Percentiles rank a stretch among this genome's conserved stretches.
Conservation (phyloP, 2,888 invertebrate genomes). For the Volucella inflata region DNA sequence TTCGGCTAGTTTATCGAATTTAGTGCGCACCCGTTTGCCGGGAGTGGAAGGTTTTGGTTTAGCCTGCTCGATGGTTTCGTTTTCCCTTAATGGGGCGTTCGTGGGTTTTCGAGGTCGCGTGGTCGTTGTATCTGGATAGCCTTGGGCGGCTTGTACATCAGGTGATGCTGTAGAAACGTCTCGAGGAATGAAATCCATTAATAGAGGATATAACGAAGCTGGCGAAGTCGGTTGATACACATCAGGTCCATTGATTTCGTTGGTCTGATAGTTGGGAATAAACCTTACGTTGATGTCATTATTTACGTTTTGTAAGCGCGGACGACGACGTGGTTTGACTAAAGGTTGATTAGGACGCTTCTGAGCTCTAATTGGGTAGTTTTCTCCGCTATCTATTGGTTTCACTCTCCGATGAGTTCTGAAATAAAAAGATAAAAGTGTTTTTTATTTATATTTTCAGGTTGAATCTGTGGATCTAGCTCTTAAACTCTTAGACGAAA, state of each 20-base stretch:
- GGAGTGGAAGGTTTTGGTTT: slow-evolving; percentile 24
- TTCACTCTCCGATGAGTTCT: slow-evolving; percentile 65
- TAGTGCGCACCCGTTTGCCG: slow-evolving; percentile 43
- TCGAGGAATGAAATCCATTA: slow-evolving; percentile 53
- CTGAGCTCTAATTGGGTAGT: slow-evolving; percentile 50
- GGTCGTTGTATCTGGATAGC: slow-evolving; percentile 57
- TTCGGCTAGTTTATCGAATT: slow-evolving; percentile 54
- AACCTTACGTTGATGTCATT: slow-evolving; percentile 56
- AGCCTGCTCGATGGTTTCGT: slow-evolving; percentile 63
- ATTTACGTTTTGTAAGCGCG: slow-evolving; percentile 22
- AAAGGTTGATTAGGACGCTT: slow-evolving; percentile 22
- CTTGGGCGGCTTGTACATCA: slow-evolving; percentile 78
- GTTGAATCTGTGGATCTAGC: slow-evolving; percentile 97
- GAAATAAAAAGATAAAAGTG: slow-evolving; percentile 63
- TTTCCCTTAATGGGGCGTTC: slow-evolving; percentile 54
- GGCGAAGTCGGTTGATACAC: slow-evolving; percentile 25
- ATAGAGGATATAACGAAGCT: slow-evolving; percentile 30
- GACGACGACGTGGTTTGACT: slow-evolving; percentile 48
- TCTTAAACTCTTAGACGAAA: slow-evolving; percentile 95
- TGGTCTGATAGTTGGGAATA: slow-evolving; percentile 58
- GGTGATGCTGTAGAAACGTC: slow-evolving; percentile 59
- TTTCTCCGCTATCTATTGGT: slow-evolving; percentile 64
- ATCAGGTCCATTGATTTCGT: slow-evolving; percentile 49
- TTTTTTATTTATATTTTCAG: slow-evolving; percentile 82
- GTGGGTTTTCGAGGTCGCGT: slow-evolving; percentile 57